Evolutionary conservation across 2,797 vertebrate species (phyloP).

Genomic region (Steatocranus sp.): DNA sequence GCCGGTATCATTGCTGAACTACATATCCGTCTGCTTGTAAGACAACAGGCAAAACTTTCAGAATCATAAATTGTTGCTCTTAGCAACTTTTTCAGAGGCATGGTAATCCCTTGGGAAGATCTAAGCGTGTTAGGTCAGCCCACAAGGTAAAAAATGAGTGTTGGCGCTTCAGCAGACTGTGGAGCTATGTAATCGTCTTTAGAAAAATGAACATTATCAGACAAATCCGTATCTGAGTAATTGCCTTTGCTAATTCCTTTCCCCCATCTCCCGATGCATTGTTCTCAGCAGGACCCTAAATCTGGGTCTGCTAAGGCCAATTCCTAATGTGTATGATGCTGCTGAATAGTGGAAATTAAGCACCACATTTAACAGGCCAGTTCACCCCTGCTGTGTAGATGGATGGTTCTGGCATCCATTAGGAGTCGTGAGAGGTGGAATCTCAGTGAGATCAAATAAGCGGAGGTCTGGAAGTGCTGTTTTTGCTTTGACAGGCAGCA

Average conservation of each 20-base stretch:
- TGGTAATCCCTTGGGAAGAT: constrained; percentile 21
- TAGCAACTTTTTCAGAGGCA: constrained; percentile 24
- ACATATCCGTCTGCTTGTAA: background rate
- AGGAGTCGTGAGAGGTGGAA: constrained; percentile 12
- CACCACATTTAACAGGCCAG: constrained; percentile 14
- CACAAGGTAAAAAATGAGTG: constrained; percentile 35
- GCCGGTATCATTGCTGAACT: background rate
- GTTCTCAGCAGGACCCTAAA: constrained; percentile 57
- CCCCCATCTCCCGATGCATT: constrained; percentile 40
- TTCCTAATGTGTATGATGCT: constrained; percentile 46
- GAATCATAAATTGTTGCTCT: constrained; percentile 27
- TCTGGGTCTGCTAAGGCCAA: constrained; percentile 27
- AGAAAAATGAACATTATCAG: constrained; percentile 60
- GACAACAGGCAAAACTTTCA: constrained; percentile 5
- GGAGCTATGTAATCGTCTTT: constrained; percentile 51
- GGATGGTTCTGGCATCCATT: constrained; percentile 35
- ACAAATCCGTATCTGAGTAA: constrained; percentile 59
- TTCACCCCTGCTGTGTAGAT: constrained; percentile 39
- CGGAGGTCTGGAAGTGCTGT: constrained; percentile 35
- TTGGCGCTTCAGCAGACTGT: constrained; percentile 41
- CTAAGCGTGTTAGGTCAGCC: constrained; percentile 49
- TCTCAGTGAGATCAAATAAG: constrained; percentile 41
- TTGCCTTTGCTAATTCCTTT: constrained; percentile 57
- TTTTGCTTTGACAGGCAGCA: constrained; percentile 50
- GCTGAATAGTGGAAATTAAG: constrained; percentile 56